Evolutionary conservation across 2,113 vertebrate genomes (phyloP).

Genomic region (Tinamus guttatus): DNA sequence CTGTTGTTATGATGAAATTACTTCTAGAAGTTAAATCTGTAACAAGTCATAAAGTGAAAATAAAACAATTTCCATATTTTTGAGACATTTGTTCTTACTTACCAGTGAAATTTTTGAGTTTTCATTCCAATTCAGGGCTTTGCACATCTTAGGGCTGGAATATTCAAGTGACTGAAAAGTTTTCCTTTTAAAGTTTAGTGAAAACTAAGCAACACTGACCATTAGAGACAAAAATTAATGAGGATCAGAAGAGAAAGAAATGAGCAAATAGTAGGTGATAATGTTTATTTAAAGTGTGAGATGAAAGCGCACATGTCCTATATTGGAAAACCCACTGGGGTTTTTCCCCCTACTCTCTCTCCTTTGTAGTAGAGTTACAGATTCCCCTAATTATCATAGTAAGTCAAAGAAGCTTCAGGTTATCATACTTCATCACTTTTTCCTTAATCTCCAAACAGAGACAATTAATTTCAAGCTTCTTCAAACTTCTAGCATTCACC

Average conservation of each 20-base stretch:
- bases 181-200: neutral
- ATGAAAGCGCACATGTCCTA: fast-evolving
- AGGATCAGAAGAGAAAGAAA: neutral
- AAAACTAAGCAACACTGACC: neutral
- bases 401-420: neutral
- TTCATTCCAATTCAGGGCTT: neutral
- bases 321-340: neutral
- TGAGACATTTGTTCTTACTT: fast-evolving
- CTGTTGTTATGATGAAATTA: neutral
- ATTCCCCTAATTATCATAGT: neutral
- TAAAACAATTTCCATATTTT: neutral
- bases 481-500: neutral
- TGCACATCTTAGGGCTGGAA: neutral
- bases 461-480: slow-evolving; percentile 44
- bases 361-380: neutral
- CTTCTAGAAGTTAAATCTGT: neutral
- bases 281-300: neutral
- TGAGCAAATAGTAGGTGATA: neutral
- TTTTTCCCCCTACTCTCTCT: neutral
- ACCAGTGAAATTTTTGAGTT: neutral
- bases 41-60: neutral
- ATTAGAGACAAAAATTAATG: neutral
- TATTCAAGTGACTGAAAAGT: neutral
- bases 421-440: neutral
- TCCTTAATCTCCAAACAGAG: slow-evolving; percentile 22